Evolutionary conservation across 2,888 invertebrate species (phyloP).

Genomic region (Rotaria socialis): DNA sequence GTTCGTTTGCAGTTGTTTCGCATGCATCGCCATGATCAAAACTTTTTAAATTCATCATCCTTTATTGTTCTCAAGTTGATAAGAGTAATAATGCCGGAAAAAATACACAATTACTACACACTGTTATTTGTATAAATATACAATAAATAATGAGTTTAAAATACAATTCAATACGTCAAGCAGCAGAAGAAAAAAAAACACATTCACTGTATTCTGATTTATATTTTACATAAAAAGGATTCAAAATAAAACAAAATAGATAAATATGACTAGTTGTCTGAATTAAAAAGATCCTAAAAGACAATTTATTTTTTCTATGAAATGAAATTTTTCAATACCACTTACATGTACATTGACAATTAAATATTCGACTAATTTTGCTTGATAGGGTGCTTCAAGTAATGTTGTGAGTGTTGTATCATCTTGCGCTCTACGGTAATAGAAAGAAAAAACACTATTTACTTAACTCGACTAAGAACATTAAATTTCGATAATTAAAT

Average conservation of each 20-base stretch:
- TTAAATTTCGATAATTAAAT: too few relatives aligned
- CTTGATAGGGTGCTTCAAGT: conserved; percentile 36
- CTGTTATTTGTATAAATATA: neutral
- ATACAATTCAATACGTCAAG: neutral
- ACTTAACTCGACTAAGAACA: too few relatives aligned
- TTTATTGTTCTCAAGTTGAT: neutral
- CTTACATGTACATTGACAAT: conserved; percentile 26
- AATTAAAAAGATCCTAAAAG: neutral
- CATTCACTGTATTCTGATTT: neutral
- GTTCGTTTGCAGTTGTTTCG: too few relatives aligned
- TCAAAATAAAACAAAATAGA: neutral
- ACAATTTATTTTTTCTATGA: too few relatives aligned
- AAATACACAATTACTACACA: neutral
- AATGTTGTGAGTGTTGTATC: conserved; percentile 24
- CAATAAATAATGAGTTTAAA: neutral
- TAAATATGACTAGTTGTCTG: neutral
- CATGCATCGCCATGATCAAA: too few relatives aligned
- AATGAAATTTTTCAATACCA: too few relatives aligned
- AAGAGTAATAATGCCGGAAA: neutral
- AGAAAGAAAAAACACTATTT: neutral
- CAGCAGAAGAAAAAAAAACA: neutral
- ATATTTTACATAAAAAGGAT: neutral
- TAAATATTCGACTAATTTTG: conserved; percentile 28
- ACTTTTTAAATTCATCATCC: neutral
- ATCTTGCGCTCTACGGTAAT: neutral